Evolutionary conservation across 2,113 vertebrate genomes (phyloP).

Genomic region (Cavia porcellus): DNA sequence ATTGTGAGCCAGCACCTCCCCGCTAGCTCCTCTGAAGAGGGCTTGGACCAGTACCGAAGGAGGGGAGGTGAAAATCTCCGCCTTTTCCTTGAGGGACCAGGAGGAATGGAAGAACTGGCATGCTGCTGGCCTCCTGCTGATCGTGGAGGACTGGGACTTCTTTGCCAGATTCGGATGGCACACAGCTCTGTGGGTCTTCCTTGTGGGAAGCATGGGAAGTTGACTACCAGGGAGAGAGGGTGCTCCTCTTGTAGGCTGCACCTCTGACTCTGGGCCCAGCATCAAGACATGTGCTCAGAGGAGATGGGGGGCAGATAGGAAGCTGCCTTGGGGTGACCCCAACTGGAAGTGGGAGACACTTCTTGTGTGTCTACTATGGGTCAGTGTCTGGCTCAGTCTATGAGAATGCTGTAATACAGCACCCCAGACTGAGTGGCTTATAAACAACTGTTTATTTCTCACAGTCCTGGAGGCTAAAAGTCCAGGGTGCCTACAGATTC

Average conservation of each 20-base stretch:
- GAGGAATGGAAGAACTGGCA: not conserved
- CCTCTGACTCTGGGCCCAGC: not conserved
- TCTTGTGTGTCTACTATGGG: not conserved
- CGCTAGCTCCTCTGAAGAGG: conserved; percentile 14
- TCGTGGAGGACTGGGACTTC: not conserved
- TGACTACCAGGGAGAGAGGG: not conserved
- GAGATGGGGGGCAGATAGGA: not conserved
- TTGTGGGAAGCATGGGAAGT: not conserved
- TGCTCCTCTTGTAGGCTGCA: not conserved
- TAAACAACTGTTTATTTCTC: not conserved
- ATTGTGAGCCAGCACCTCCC: not conserved
- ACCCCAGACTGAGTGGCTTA: not conserved
- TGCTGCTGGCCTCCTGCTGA: not conserved
- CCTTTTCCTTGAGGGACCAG: not conserved
- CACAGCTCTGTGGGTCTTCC: not conserved
- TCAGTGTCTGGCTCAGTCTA: not conserved
- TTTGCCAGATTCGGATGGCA: not conserved
- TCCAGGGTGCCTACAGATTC: not conserved
- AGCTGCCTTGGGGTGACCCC: not conserved
- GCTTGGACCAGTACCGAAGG: not conserved
- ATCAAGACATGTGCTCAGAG: not conserved
- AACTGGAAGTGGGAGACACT: not conserved
- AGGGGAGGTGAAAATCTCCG: not conserved
- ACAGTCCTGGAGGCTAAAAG: not conserved
- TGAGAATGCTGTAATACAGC: not conserved